Percentiles rank a stretch among this genome's conserved stretches.
phyloP scores from a whole-genome alignment of 2,888 invertebrate species.

The Scaptomyza polygonia region DNA sequence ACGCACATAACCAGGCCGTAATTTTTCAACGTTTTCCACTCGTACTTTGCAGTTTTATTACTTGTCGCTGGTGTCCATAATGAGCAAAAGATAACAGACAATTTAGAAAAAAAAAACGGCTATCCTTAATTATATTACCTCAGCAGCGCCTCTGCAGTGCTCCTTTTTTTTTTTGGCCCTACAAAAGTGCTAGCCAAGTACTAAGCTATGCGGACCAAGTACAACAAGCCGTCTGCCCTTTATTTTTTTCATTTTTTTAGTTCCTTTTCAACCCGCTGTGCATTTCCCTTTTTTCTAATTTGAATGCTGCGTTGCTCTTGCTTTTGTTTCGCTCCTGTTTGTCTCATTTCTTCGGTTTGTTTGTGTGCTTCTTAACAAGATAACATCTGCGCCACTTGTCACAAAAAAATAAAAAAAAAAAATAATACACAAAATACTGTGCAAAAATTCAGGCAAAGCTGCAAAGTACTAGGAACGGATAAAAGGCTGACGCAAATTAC shows the following conservation, averaged over 20 bases:
- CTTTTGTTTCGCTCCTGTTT: slow-evolving; percentile 42
- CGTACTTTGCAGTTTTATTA: slow-evolving; percentile 71
- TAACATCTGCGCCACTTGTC: slow-evolving; percentile 73
- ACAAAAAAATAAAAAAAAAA: slow-evolving; percentile 44
- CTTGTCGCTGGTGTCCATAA: slow-evolving; percentile 74
- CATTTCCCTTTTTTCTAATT: slow-evolving; percentile 67
- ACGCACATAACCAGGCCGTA: slow-evolving; percentile 63
- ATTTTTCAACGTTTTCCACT: slow-evolving; percentile 70
- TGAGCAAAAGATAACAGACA: slow-evolving; percentile 74
- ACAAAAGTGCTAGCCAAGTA: slow-evolving; percentile 36
- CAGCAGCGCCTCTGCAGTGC: slow-evolving; percentile 12
- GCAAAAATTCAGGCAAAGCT: slow-evolving; percentile 28
- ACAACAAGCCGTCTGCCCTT: slow-evolving; percentile 37
- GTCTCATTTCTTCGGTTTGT: slow-evolving; percentile 57
- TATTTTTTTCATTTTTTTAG: neutral
- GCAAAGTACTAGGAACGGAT: slow-evolving; percentile 38
- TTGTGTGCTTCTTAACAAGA: slow-evolving; percentile 71
- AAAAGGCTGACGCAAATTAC: slow-evolving; percentile 61
- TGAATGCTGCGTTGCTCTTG: slow-evolving; percentile 48
- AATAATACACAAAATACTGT: slow-evolving; percentile 6
- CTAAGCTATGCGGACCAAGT: slow-evolving; percentile 48
- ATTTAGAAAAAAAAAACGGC: slow-evolving; percentile 53
- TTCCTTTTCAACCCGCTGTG: slow-evolving; percentile 51
- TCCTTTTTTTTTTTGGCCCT: slow-evolving; percentile 9
- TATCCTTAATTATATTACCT: slow-evolving; percentile 71